Evolutionary conservation across 2,113 vertebrate genomes (phyloP).

Genomic region (Talpa occidentalis): DNA sequence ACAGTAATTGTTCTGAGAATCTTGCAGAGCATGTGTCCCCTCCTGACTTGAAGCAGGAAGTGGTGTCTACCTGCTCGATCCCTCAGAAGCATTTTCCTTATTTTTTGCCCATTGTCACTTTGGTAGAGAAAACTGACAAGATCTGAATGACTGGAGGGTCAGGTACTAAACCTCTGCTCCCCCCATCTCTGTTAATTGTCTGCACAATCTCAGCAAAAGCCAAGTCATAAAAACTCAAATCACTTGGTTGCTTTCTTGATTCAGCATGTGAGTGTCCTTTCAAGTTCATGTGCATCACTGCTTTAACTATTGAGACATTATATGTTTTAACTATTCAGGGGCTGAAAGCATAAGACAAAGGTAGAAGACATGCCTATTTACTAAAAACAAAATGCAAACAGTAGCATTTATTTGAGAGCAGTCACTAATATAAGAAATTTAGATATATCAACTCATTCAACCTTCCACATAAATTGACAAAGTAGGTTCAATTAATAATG

Average conservation of each 20-base stretch:
- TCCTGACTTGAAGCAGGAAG: neutral
- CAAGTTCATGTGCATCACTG: neutral
- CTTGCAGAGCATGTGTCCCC: neutral
- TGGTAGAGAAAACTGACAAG: neutral
- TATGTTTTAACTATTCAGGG: neutral
- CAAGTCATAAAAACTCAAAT: neutral
- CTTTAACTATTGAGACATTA: neutral
- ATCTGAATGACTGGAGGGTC: neutral
- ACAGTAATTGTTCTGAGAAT: neutral
- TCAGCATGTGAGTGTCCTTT: neutral
- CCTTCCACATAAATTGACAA: neutral
- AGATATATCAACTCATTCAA: neutral
- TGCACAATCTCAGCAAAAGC: neutral
- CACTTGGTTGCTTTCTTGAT: neutral
- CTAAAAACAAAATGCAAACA: neutral
- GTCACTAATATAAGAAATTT: neutral
- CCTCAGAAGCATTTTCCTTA: neutral
- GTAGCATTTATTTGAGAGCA: neutral
- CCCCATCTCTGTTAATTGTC: neutral
- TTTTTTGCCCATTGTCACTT: neutral
- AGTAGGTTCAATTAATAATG: neutral
- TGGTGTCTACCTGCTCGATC: no score
- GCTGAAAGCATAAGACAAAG: neutral
- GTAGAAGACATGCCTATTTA: neutral
- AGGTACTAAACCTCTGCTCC: neutral